Evolutionary conservation across 2,888 invertebrate genomes (phyloP), one percentile per base, ranked within the genome.

Genomic region (Melanotus villosus): DNA sequence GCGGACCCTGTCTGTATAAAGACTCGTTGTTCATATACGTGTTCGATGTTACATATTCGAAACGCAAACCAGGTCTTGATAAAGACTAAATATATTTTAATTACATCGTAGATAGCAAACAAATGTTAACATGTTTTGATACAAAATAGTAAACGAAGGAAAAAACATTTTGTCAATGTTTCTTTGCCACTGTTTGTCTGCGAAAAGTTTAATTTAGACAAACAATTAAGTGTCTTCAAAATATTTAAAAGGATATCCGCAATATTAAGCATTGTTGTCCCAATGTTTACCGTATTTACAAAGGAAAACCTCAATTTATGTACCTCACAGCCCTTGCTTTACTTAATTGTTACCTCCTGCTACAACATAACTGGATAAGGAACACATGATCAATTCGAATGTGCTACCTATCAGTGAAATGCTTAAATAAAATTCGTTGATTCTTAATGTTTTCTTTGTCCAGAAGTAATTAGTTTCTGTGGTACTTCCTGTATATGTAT

Each of bases 101-200:
- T 80, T 82, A 82, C 82, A 68, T 80, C 79, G 72, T 83, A 82
- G 81, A 80, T 81, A 81, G 80, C 77, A 76, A 79, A 79, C 77
- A 80, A 79, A 80, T 80, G 80, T 82, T 82, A 76, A 82, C 76
- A 84, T 84, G 83, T 84, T 84, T 84, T 84, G 84, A 84, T 84
- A 84, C 84, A 69, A 65, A 68, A 75, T 70, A 74, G 74, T 68
- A 75, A 75, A 68, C 66, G 72, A 76, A 75, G 70, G 72, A 68
- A 73, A 73, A 73, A 75, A 72, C n/a, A n/a, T n/a, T 70, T 73
- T 71, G 70, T 77, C 73, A 75, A 74, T 77, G 73, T 77, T 70
- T 69, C 65, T 65, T 69, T 69, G 65, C 65, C 59, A 69, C 52
- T 59, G 59, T 69, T 57, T 69, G 69, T 69, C 63, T 69, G 26